Evolutionary conservation across 2,113 vertebrate genomes (phyloP).

Genomic region (Cephalophus harveyi): DNA sequence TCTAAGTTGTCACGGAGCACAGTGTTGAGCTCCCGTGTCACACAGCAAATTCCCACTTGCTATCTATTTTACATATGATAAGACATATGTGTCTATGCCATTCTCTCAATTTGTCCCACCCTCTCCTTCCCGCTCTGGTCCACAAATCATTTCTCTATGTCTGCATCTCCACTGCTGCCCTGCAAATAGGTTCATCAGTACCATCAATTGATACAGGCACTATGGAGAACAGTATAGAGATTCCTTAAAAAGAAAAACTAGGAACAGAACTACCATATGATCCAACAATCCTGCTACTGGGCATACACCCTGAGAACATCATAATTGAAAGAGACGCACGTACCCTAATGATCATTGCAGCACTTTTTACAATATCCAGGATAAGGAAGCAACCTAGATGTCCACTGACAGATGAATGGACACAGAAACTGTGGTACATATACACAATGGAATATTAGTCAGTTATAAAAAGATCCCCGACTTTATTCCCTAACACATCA

Average conservation of each 20-base stretch:
- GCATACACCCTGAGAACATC: not conserved
- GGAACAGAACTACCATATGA: not conserved
- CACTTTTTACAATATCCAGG: not conserved
- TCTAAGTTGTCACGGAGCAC: not conserved
- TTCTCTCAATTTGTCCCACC: not conserved
- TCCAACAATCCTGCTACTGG: not conserved
- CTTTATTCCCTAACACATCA: not conserved
- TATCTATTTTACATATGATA: not conserved
- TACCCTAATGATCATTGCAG: not conserved
- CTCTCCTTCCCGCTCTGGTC: not conserved
- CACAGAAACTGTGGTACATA: not conserved
- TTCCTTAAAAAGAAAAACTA: not conserved
- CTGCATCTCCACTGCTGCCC: not conserved
- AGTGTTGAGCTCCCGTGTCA: not conserved
- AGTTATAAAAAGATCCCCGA: not conserved
- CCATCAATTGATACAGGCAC: not conserved
- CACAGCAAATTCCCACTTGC: not conserved
- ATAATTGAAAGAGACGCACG: fast-evolving
- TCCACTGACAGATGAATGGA: not conserved
- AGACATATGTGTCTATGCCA: not conserved
- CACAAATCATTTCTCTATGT: not conserved
- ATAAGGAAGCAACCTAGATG: not conserved
- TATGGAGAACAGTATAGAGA: not conserved
- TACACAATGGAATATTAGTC: not conserved
- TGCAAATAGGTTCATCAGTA: not conserved